Base-by-base conservation (phyloP, 2,888 invertebrate species). In the Helobdella robusta region DNA sequence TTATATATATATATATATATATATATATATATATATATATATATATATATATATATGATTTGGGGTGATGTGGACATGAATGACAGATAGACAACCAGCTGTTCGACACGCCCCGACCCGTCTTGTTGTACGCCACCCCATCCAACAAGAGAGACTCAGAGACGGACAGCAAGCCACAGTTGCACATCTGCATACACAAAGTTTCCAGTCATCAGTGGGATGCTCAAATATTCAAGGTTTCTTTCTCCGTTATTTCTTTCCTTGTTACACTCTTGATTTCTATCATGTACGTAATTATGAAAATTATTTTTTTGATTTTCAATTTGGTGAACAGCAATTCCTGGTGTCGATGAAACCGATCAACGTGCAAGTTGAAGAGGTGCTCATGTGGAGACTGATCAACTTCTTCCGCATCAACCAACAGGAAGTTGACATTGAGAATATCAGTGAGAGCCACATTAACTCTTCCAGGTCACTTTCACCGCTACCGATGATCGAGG, bases 291-390 rank as follows among this genome's bases (percentile, higher is more conserved):
- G n/a, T n/a, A n/a, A n/a, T n/a, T n/a, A n/a, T n/a, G n/a, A 46
- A 58, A 59, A 35, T 4, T 25, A 18, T 15, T 62, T 8, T 40
- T 67, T 34, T 44, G 11, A 67, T 62, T 46, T 40, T 70, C 66
- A 44, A 79, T 80, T 67, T n/a, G n/a, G n/a, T n/a, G n/a, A n/a
- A n/a, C 76, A 86, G 82, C 88, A 91, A 78, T 81, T 93, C 66
- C 85, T 88, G 25, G 83, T 94, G 18, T 86, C 86, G 69, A 81
- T 93, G 65, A 87, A 89, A 63, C 89, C 91, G 64, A 83, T 93
- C 67, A 88, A 88, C 46, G 82, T 94, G 11, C 85, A 89, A 67
- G 82, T 98, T 15, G 97, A 98, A 76, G 97, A 98, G 79, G 84
- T 85, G 66, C 80, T 91, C 35, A 82, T 91, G 35, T 82, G 89